Evolutionary conservation across 2,888 invertebrate species (phyloP), one percentile per base, ranked within the genome.

Genomic region (Alviniconcha strummeri): DNA sequence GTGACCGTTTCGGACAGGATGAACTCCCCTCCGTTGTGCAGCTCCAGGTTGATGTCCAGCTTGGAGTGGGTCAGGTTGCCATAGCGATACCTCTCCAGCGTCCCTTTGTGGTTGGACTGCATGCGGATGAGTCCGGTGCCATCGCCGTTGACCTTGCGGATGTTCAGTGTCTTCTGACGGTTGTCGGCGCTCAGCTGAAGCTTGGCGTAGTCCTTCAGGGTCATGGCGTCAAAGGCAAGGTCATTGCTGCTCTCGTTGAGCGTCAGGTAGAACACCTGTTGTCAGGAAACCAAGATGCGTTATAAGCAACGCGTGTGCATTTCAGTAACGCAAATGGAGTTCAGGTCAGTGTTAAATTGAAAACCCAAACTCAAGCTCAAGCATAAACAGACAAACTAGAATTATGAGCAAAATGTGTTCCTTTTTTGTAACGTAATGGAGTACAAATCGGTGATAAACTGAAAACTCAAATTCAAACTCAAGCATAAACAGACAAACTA

Each of bases 21-120:
- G 81, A 90, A 90, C 83, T 90, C 88, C 36, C 91, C 91, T n/a
- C 90, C 90, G 81, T 89, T 82, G 82, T 90, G 89, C 1, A 91
- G 88, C 64, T 90, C 90, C 54, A 91, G 85, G 78, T 90, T 91
- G 52, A 90, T 86, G 72, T 88, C 86, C 7, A 90, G 87, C 83
- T 90, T 90, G 0, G 91, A 90, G 56, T 87, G 87, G 6, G 88
- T 87, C 9, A 83, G 72, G 76, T 85, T 86, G 17, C 85, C 84
- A 5, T 84, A 84, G 11, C 77, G 84, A 15, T 80, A 69, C 72
- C 90, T 77, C 72, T 91, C 91, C 56, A 90, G 80, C 4, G 89
- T 90, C 4, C 90, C 91, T 54, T 78, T 87, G 79, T 91, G 91
- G 71, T 87, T 86, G 6, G 81, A 77, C 77, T 88, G 89, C 82